Evolutionary conservation across 2,797 vertebrate genomes (phyloP), one percentile per base, ranked within the genome.

Genomic region (Ctenopoma kingsleyae): DNA sequence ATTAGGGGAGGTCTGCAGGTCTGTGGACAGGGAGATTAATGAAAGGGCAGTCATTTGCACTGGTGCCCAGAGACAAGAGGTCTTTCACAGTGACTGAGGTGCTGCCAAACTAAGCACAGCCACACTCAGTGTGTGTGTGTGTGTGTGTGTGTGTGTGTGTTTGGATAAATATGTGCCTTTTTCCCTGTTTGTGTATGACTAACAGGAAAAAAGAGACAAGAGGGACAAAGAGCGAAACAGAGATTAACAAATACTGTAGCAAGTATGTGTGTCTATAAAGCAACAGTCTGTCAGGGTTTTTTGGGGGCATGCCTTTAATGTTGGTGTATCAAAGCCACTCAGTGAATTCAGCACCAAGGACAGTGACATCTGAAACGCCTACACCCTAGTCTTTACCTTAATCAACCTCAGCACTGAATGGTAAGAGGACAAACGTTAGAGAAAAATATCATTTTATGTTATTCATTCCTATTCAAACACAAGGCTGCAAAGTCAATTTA

Each of bases 11-110:
- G 82, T 85, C 85, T 90, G 79, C 84, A 63, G 38, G 38, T 40
- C 64, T 57, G 74, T 63, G 82, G 88, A 90, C 87, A 82, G 87
- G 70, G 71, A 91, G 92, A 95, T 93, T 93, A 93, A 94, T 92
- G 91, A 92, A 90, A 85, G 88, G 81, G 64, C 83, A 90, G 80
- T 80, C 84, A 80, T 81, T 85, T 87, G 81, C 73, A 85, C 75
- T 47, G 65, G 63, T 76, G 84, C 74, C 84, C 76, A 80, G 86
- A 91, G 86, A 91, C 73, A 54, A 74, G 66, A 78, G 78, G 84
- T 82, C 73, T 85, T 83, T 85, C 78, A 78, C 67, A 30, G 68
- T 80, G 83, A 85, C 51, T 17, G 79, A 84, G 79, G 66, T 40
- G 23, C 83, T 85, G 87, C 85, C 83, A 91, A 80, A 71, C 67